phyloP scores from a whole-genome alignment of 2,113 vertebrate species.

The Bujurquina vittata region DNA sequence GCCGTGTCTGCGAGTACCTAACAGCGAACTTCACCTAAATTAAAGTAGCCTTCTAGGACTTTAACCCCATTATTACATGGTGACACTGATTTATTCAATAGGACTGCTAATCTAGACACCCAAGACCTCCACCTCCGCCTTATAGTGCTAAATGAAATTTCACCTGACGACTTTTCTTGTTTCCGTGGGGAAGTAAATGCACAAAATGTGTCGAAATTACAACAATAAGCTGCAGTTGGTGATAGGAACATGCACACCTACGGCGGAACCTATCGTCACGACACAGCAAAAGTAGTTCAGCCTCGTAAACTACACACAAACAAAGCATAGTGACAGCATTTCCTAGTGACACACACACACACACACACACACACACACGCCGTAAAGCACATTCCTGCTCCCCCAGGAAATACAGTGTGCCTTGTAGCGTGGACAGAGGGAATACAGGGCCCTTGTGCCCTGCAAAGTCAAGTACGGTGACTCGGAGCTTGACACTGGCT shows the following conservation, averaged over 20 bases:
- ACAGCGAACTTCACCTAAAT: background rate
- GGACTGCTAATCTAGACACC: background rate
- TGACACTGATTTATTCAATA: background rate
- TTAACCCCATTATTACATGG: background rate
- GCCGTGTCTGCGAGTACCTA: background rate
- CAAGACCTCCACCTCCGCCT: background rate
- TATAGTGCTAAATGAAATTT: background rate
- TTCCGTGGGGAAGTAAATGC: constrained; percentile 5
- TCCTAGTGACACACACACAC: constrained; percentile 4
- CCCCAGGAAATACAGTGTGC: constrained; percentile 25
- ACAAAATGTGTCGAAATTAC: background rate
- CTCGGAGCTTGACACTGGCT: constrained; percentile 64
- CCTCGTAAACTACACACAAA: background rate
- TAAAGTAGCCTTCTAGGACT: background rate
- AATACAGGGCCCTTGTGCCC: constrained; percentile 18
- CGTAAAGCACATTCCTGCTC: background rate
- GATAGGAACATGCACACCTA: background rate
- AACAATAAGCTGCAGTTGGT: background rate
- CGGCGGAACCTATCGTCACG: background rate
- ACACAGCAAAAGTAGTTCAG: background rate
- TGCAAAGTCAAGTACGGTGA: constrained; percentile 45
- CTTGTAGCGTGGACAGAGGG: background rate
- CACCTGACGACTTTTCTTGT: constrained; percentile 1
- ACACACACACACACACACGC: background rate
- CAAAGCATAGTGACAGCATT: background rate